These are phyloP conservation scores for Pharmacophagus antenor DNA, from an alignment of 2,888 invertebrate genomes.

Conservation along the genomic window DNA sequence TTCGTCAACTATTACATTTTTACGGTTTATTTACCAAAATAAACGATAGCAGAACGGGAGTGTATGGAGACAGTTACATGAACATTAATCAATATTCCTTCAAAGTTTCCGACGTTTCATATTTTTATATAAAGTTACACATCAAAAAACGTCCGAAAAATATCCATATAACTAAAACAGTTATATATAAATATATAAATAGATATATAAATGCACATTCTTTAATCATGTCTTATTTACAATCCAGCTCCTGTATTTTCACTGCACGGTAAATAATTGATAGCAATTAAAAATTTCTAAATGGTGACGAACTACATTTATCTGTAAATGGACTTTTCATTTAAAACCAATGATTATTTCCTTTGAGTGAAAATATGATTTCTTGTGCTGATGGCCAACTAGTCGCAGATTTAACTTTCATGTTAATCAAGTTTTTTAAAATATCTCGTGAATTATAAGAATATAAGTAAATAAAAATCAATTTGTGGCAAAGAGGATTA, in stretches of 20 bases:
- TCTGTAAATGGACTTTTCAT: conserved; percentile 48
- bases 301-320: conserved; percentile 41
- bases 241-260: conserved; percentile 15
- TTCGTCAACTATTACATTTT: too few relatives aligned
- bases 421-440: conserved; percentile 19
- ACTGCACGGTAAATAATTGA: conserved; percentile 33
- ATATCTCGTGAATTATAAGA: neutral
- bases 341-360: conserved; percentile 56
- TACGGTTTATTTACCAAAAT: too few relatives aligned
- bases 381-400: conserved; percentile 50
- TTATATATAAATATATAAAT: too few relatives aligned
- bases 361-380: conserved; percentile 58
- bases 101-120: too few relatives aligned
- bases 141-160: too few relatives aligned
- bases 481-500: neutral
- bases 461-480: neutral
- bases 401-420: conserved; percentile 39
- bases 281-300: conserved; percentile 50
- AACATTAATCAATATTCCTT: too few relatives aligned
- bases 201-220: too few relatives aligned
- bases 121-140: too few relatives aligned
- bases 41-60: too few relatives aligned
- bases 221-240: neutral
- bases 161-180: too few relatives aligned
- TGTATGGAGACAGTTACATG: too few relatives aligned